Evolutionary conservation across 1,140 invertebrate species (phyloP).

Genomic region (Zaprionus inermis): DNA sequence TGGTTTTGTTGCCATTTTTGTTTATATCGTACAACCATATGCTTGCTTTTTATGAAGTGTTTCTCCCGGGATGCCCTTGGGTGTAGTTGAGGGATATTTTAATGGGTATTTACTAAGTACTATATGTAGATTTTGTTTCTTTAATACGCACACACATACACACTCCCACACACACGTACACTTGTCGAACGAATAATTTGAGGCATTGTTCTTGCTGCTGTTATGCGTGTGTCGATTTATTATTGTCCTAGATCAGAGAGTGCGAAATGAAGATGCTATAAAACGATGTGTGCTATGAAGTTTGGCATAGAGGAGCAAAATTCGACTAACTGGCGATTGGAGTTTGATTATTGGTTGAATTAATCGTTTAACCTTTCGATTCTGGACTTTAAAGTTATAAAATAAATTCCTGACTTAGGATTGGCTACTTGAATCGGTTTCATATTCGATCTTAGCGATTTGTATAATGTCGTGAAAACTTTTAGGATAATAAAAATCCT

Average conservation of each 20-base stretch:
- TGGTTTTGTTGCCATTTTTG: slow-evolving; percentile 15
- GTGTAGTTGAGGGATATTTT: background rate
- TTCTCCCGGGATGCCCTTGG: slow-evolving; percentile 9
- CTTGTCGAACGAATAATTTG: background rate
- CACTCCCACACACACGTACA: background rate
- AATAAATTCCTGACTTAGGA: too few species aligned
- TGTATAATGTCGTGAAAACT: too few species aligned
- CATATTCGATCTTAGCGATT: too few species aligned
- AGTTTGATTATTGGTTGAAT: too few species aligned
- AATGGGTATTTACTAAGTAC: slow-evolving; percentile 3
- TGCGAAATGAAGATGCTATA: background rate
- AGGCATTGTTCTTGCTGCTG: background rate
- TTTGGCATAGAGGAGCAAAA: background rate
- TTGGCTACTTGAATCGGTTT: too few species aligned
- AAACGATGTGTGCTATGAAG: background rate
- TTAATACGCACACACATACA: background rate
- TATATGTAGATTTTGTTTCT: background rate
- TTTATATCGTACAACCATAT: slow-evolving; percentile 43
- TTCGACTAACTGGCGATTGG: background rate
- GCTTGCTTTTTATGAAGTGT: slow-evolving; percentile 37
- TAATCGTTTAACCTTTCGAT: too few species aligned
- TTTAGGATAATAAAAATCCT: too few species aligned
- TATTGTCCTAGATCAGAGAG: slow-evolving; percentile 8
- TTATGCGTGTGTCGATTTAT: background rate
- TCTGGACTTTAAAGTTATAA: too few species aligned